Base-by-base conservation (phyloP, 2,888 invertebrate genomes). In the Strigamia maritima region DNA sequence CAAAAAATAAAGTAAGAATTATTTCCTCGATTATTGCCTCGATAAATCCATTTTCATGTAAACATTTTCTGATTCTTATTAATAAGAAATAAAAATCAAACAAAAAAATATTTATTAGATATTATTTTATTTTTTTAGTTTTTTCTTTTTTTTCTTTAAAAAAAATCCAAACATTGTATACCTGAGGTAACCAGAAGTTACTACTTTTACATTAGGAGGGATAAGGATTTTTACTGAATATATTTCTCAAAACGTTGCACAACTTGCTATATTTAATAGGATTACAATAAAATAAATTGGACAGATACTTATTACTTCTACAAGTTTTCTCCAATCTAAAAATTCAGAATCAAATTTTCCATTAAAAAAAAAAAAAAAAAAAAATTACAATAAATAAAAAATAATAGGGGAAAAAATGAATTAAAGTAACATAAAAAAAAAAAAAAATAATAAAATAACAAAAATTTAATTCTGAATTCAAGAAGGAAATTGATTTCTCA, bases 151-250 rank as follows among this genome's bases (percentile, higher is more conserved):
- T 54, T 54, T 54, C 6, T 16, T 54, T 22, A 54, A 19, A 54
- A 44, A 44, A 54, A 54, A 54, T 54, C 54, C 54, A 19, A 54
- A 54, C 54, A 19, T 19, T 54, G 54, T 54, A 54, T 54, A 54
- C 54, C 54, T 54, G 54, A 54, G 54, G 54, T 54, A 54, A 54
- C 54, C 54, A 54, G 54, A 54, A 54, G 54, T 54, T 54, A 54
- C 54, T 54, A 54, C 54, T 54, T 54, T 54, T 54, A 54, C 54
- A 54, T 54, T 54, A 54, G 54, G 54, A 54, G 54, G 54, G 54
- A 54, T 54, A n/a, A 54, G 54, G 54, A 70, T 70, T 60, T n/a
- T 70, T 70, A 26, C 70, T 26, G 70, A 70, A 70, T 70, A 16
- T 70, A 12, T 28, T 26, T 70, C 26, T 35, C 35, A 35, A 70